Percentiles rank a stretch among this genome's conserved stretches.
Conservation (phyloP, 37 sponge, comb jelly and placozoan genomes). For the Chondrilla cf. caribensis region DNA sequence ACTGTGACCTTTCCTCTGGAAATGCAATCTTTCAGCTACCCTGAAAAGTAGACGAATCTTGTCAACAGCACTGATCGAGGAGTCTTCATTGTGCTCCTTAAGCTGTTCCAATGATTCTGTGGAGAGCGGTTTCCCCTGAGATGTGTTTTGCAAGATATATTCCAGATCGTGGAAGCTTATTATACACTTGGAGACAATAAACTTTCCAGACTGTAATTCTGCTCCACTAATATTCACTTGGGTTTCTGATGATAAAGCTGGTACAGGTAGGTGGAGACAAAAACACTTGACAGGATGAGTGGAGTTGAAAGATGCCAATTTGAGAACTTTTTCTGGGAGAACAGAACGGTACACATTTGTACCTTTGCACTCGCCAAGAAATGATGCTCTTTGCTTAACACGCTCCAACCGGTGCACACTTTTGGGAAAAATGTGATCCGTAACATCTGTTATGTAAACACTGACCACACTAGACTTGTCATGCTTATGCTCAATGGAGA, state of each 20-base stretch:
- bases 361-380: neutral
- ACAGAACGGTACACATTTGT: slow-evolving; percentile 4
- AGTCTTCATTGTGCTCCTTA: too few species aligned
- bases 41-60: neutral
- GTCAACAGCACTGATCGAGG: neutral
- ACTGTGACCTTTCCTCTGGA: slow-evolving; percentile 1
- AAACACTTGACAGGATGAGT: neutral
- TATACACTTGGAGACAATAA: too few species aligned
- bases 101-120: too few species aligned
- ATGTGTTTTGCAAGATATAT: neutral
- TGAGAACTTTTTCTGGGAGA: neutral
- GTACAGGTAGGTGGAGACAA: neutral
- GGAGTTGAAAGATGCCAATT: neutral
- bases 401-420: neutral
- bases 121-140: neutral
- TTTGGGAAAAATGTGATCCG: neutral
- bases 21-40: neutral
- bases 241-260: neutral
- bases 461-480: neutral
- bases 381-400: neutral
- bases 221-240: too few species aligned
- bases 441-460: neutral
- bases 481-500: neutral
- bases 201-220: too few species aligned
- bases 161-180: neutral